A percentile compares a stretch with the other conserved stretches of the same genome.
These are phyloP conservation scores for Istiophorus platypterus DNA, from an alignment of 2,113 vertebrate species.

Conservation along the genomic window DNA sequence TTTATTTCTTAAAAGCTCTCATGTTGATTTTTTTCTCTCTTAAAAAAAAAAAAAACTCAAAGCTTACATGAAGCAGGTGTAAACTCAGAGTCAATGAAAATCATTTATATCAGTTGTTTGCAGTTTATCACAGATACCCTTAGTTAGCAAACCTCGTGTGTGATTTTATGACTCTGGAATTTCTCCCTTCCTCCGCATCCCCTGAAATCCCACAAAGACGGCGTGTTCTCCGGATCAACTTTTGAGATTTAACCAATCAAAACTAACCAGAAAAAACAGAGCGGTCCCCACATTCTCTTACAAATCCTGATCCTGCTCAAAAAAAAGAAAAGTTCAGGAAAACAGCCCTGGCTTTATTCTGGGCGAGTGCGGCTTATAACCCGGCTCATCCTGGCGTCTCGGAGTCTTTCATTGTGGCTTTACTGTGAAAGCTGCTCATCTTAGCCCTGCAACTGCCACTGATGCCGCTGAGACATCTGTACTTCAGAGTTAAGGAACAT, in stretches of 20 bases:
- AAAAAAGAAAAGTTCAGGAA: conserved; percentile 39
- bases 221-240: conserved; percentile 54
- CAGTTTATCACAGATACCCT: conserved; percentile 1
- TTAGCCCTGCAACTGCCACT: conserved; percentile 26
- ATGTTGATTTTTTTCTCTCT: background rate
- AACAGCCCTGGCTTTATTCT: conserved; percentile 52
- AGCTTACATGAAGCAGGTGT: background rate
- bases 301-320: conserved; percentile 48
- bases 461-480: conserved; percentile 52
- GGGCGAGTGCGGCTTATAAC: conserved; percentile 60
- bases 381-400: conserved; percentile 36
- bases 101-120: background rate
- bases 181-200: conserved; percentile 24
- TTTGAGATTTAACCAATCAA: conserved; percentile 46
- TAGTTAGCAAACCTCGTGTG: conserved; percentile 10
- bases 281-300: conserved; percentile 36
- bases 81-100: background rate
- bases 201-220: conserved; percentile 19
- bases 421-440: conserved; percentile 62
- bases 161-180: conserved; percentile 1
- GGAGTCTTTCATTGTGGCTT: conserved; percentile 65
- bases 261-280: conserved; percentile 44
- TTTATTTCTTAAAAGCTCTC: conserved; percentile 5
- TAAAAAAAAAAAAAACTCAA: background rate
- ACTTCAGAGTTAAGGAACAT: conserved; percentile 39